These are phyloP conservation scores for Mimumesa dahlbomi DNA, from an alignment of 2,888 invertebrate species.

Conservation along the genomic window DNA sequence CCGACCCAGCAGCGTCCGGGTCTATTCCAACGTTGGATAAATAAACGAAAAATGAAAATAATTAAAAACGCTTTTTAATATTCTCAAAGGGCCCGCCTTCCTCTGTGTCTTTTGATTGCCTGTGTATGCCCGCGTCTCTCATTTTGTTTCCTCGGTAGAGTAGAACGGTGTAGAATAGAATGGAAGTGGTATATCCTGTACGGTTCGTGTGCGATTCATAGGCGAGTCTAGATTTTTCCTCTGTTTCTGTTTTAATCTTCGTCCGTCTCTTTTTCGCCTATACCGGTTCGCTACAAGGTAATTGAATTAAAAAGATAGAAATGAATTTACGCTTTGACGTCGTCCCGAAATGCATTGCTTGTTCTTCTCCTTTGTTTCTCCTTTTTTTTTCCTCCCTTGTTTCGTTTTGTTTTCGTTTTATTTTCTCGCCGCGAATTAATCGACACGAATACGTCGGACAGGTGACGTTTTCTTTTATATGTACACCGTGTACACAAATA, in stretches of 20 bases:
- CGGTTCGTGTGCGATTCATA: slow-evolving; percentile 29
- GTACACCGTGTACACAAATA: too few species aligned
- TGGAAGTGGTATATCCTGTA: not conserved
- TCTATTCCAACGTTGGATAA: slow-evolving; percentile 27
- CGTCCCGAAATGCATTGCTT: not conserved
- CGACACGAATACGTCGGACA: too few species aligned
- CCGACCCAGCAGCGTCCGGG: not conserved
- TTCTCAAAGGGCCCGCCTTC: slow-evolving; percentile 43
- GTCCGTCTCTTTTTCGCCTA: not conserved
- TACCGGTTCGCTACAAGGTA: not conserved
- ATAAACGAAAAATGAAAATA: slow-evolving; percentile 64
- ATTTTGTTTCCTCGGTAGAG: slow-evolving; percentile 18
- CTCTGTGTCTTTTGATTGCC: slow-evolving; percentile 39
- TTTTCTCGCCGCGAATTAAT: too few species aligned
- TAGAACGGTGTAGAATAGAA: not conserved
- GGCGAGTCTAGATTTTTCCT: slow-evolving; percentile 24
- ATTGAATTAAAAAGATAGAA: slow-evolving; percentile 2
- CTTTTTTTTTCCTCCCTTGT: too few species aligned
- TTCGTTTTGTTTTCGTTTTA: too few species aligned
- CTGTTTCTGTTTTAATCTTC: slow-evolving; percentile 9
- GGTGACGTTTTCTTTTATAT: too few species aligned
- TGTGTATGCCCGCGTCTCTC: slow-evolving; percentile 12
- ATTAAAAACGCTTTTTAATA: slow-evolving; percentile 65
- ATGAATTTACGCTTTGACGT: not conserved
- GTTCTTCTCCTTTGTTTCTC: too few species aligned